Evolutionary conservation across 2,888 invertebrate species (phyloP), one percentile per base, ranked within the genome.

Genomic region (Eueremaeus valkanovi): DNA sequence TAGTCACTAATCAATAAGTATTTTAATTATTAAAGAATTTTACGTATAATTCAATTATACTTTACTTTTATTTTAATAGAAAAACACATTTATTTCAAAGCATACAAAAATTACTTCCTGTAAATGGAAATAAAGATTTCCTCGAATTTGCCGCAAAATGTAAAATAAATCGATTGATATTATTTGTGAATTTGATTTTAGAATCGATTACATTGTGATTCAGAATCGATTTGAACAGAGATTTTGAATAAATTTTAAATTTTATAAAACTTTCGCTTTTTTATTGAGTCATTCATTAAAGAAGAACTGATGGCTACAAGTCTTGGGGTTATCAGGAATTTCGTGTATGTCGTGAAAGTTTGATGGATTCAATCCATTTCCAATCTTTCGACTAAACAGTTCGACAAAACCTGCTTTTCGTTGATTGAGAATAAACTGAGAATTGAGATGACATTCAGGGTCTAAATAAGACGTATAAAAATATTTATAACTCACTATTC

Each of bases 241-340:
- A 49, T n/a, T 49, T 49, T 49, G 49, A 49, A 49, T 49, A 49
- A 49, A 49, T 49, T 49, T 49, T 49, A 21, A 49, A 49, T 49
- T 49, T 49, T 21, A 49, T 49, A 49, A 18, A 21, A 49, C 6
- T 49, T 49, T 49, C n/a, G n/a, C 21, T n/a, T 9, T n/a, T 21
- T 49, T 49, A n/a, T 49, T 49, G n/a, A n/a, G n/a, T n/a, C n/a
- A n/a, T n/a, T n/a, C n/a, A n/a, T 45, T 45, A 45, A 49, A 21
- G n/a, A 8, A 49, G 21, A n/a, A 49, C 21, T 49, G n/a, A 49
- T 5, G 3, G 49, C 18, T 49, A n/a, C 21, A 49, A 49, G 21
- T 49, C 49, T 49, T 49, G n/a, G 49, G 3, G 49, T 49, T 49
- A n/a, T 49, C 3, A 13, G n/a, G n/a, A n/a, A n/a, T n/a, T n/a